Percentiles rank a stretch among this genome's conserved stretches.
Evolutionary conservation across 2,888 invertebrate genomes (phyloP).

Genomic region (Pyrocoelia pectoralis): DNA sequence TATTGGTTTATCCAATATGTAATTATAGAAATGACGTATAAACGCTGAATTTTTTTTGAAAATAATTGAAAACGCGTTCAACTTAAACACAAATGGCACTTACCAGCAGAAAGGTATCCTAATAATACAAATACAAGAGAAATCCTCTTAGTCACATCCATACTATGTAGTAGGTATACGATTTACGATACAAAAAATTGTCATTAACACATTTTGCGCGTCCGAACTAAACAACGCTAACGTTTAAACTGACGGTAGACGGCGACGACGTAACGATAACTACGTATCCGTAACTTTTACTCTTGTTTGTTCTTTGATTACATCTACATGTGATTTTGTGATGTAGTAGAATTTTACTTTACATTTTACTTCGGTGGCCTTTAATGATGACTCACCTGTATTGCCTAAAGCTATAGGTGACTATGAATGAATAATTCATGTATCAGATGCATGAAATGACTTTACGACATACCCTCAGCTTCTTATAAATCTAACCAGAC

Average conservation of each 20-base stretch:
- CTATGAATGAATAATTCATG: not conserved
- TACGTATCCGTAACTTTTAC: not conserved
- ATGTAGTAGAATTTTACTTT: not conserved
- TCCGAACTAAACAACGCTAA: not conserved
- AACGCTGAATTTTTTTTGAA: not conserved
- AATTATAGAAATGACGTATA: not conserved
- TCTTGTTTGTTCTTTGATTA: conserved; percentile 1
- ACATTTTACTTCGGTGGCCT: not conserved
- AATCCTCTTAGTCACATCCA: not conserved
- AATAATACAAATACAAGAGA: not conserved
- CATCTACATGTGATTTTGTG: not conserved
- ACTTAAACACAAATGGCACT: not conserved
- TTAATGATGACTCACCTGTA: not conserved
- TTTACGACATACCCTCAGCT: not conserved
- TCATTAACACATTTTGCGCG: not conserved
- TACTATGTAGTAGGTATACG: too few relatives aligned
- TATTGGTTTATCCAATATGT: conserved; percentile 1
- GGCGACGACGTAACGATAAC: not conserved
- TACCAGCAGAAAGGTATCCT: not conserved
- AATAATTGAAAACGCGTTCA: not conserved
- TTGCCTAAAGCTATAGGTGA: not conserved
- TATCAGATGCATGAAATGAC: not conserved
- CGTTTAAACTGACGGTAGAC: not conserved
- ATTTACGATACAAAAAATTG: not conserved
- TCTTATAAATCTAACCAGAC: too few relatives aligned